A percentile compares a stretch with the other conserved stretches of the same genome.
These are phyloP conservation scores for Auanema freiburgensis DNA, from an alignment of 2,888 invertebrate species.

Conservation along the genomic window DNA sequence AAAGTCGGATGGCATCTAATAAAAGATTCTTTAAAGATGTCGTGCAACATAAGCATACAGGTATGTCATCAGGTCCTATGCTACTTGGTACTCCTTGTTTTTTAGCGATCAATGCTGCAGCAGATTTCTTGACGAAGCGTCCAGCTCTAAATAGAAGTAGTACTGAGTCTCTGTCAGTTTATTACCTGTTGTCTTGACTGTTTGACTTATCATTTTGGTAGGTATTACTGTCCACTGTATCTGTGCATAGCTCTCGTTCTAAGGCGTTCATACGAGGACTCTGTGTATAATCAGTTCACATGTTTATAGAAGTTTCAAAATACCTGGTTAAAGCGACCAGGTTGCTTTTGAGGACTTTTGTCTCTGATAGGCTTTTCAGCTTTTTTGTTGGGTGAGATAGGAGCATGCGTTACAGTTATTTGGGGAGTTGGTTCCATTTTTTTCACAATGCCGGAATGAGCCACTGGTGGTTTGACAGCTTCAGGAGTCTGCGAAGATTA, in stretches of 20 bases:
- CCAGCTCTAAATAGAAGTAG: conserved; percentile 22
- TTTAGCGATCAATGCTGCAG: conserved; percentile 48
- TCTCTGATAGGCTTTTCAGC: too few relatives aligned
- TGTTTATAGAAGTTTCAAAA: too few relatives aligned
- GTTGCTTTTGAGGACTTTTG: too few relatives aligned
- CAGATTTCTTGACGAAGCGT: conserved; percentile 51
- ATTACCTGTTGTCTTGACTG: not conserved
- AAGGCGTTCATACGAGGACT: conserved; percentile 18
- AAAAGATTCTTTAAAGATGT: not conserved
- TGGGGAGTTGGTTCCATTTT: too few relatives aligned
- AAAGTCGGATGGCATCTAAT: conserved; percentile 37
- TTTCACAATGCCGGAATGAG: too few relatives aligned
- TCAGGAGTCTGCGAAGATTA: too few relatives aligned
- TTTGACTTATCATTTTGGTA: not conserved
- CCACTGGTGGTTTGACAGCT: too few relatives aligned
- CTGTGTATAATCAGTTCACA: not conserved
- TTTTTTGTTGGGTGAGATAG: too few relatives aligned
- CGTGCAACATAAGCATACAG: not conserved
- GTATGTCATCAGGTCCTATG: not conserved
- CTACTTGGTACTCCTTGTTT: conserved; percentile 36
- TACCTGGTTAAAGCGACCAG: too few relatives aligned
- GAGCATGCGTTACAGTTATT: too few relatives aligned
- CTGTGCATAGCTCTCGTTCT: conserved; percentile 20
- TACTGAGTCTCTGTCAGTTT: not conserved
- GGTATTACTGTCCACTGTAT: not conserved